phyloP scores from a whole-genome alignment of 2,888 invertebrate genomes.

The Apamea crenata region DNA sequence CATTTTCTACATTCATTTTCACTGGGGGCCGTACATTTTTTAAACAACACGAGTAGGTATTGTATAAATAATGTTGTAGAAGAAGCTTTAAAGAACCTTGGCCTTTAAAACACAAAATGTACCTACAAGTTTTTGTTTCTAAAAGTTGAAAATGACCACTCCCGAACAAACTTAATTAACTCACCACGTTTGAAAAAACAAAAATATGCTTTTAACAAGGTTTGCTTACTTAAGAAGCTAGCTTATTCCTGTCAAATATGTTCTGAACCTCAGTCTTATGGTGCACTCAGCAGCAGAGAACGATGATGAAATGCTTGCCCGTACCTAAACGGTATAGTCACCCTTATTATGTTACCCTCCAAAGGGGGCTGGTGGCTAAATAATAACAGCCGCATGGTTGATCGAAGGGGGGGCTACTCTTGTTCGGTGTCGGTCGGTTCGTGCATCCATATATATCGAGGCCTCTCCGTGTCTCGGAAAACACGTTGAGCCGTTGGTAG shows the following conservation, averaged over 20 bases:
- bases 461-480: not conserved
- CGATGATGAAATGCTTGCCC: not conserved
- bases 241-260: conserved; percentile 61
- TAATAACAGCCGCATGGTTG: not conserved
- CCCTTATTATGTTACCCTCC: too few species aligned
- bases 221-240: conserved; percentile 52
- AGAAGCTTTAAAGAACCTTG: conserved; percentile 4
- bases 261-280: conserved; percentile 52
- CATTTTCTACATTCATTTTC: conserved; percentile 16
- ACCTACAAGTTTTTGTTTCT: not conserved
- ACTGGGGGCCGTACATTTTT: not conserved
- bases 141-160: conserved; percentile 34
- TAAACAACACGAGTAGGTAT: too few species aligned
- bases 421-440: not conserved
- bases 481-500: not conserved
- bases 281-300: not conserved
- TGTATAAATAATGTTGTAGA: too few species aligned
- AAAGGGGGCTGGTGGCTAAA: not conserved
- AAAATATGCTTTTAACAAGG: conserved; percentile 61
- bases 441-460: not conserved
- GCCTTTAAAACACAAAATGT: conserved; percentile 21
- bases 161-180: conserved; percentile 39
- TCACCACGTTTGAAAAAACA: conserved; percentile 23
- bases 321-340: not conserved
- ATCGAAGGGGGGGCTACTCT: not conserved